Conservation (phyloP, 2,113 vertebrate genomes). For the Chlorodrepanis virens region DNA sequence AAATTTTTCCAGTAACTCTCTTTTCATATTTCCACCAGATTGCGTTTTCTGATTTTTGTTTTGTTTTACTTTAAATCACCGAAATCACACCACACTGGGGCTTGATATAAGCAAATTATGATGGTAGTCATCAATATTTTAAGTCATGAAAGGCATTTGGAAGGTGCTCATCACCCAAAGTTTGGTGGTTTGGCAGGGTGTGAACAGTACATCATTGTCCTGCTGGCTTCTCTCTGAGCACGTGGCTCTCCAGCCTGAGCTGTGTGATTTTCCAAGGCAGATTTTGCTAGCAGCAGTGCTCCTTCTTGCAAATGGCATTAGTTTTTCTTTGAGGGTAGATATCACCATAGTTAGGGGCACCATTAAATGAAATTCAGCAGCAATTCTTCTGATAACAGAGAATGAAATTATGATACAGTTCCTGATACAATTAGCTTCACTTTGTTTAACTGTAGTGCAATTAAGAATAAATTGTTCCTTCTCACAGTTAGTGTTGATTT, state of each 20-base stretch:
- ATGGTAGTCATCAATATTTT: neutral
- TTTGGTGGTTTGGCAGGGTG: neutral
- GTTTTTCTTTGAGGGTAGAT: neutral
- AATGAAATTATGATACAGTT: too few species aligned
- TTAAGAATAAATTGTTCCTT: neutral
- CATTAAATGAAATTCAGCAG: neutral
- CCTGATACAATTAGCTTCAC: too few species aligned
- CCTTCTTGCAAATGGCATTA: neutral
- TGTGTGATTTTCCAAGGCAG: neutral
- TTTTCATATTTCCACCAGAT: neutral
- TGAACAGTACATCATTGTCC: neutral
- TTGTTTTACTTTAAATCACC: neutral
- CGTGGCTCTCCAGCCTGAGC: neutral
- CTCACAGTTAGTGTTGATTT: accelerated
- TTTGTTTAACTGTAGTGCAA: too few species aligned
- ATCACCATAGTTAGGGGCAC: neutral
- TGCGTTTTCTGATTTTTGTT: neutral
- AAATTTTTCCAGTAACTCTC: neutral
- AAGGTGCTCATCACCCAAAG: neutral
- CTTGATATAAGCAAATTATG: neutral
- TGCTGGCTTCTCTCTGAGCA: neutral
- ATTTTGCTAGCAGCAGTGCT: neutral
- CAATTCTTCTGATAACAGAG: too few species aligned
- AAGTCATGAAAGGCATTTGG: neutral
- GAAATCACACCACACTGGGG: neutral